Base-by-base conservation (phyloP, 1,140 invertebrate species). In the Rhopalosiphum maidis region DNA sequence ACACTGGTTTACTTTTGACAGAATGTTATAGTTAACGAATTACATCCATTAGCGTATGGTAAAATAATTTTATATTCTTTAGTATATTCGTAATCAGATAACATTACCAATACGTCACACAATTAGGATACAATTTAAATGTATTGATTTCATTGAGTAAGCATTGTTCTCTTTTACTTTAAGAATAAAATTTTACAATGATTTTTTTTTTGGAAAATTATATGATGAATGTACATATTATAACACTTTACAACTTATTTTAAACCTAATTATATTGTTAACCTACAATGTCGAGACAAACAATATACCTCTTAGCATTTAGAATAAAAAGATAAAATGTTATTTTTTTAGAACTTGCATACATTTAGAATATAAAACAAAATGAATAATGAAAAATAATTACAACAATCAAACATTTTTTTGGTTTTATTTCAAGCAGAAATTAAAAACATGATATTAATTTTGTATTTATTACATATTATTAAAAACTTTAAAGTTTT, bases 41-140 rank as follows among this genome's bases (percentile, higher is more conserved):
- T 77, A 77, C n/a, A n/a, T n/a, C 30, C 60, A 77, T 77, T 77
- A n/a, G 30, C 30, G 60, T 68, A 77, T 77, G 60, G 60, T n/a
- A 77, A 77, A 77, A 77, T 77, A n/a, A 77, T 77, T 77, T n/a
- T n/a, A n/a, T 77, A 77, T 77, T 77, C 60, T n/a, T n/a, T 77
- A 18, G 30, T 77, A 77, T 77, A 77, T n/a, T n/a, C 30, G n/a
- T n/a, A n/a, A n/a, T 77, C 60, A 77, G 60, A 77, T 77, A 68
- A 9, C n/a, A 60, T 60, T 60, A 30, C 41, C 41, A 60, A 60
- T 55, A 55, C 55, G 8, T 25, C 23, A 25, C 11, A 60, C 55
- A 60, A 60, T 60, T 11, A 30, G 25, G 9, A 54, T 54, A 54
- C 2, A 60, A 60, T 68, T n/a, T 68, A 68, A 68, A 77, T n/a